These are phyloP conservation scores for Aphelenchoides avenae DNA, from an alignment of 1,140 invertebrate genomes.

Conservation along the genomic window DNA sequence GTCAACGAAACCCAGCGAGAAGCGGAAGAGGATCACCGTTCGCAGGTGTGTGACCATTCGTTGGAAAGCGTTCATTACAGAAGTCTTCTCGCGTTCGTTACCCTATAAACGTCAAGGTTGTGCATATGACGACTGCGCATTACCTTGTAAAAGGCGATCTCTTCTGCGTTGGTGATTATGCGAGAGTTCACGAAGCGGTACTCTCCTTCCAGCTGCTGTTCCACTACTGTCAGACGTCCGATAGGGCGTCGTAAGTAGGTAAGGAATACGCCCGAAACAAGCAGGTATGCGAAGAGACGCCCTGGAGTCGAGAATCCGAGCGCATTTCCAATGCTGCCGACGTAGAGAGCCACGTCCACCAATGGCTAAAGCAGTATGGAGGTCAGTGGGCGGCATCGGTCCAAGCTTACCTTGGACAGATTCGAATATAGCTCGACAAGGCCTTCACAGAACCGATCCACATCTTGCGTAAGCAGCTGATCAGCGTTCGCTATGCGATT, in stretches of 20 bases:
- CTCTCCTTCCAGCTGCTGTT: constrained; percentile 94
- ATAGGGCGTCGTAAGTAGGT: constrained; percentile 72
- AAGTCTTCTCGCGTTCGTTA: constrained; percentile 79
- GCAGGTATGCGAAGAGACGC: constrained; percentile 61
- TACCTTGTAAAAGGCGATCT: constrained; percentile 87
- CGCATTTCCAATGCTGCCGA: constrained; percentile 78
- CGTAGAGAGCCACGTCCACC: constrained; percentile 86
- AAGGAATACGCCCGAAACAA: constrained; percentile 47
- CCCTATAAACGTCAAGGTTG: constrained; percentile 62
- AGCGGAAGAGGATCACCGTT: constrained; percentile 82
- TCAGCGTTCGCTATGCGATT: constrained; percentile 78
- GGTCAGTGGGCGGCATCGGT: background rate
- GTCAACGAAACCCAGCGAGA: constrained; percentile 86
- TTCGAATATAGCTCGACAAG: constrained; percentile 92
- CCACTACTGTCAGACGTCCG: constrained; percentile 80
- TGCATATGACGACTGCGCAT: background rate
- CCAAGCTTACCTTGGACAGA: constrained; percentile 73
- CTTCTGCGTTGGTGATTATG: constrained; percentile 93
- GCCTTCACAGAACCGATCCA: constrained; percentile 93
- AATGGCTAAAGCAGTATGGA: constrained; percentile 67
- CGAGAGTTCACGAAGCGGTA: constrained; percentile 92
- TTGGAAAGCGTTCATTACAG: constrained; percentile 78
- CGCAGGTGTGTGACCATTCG: constrained; percentile 81
- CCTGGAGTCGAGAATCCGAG: constrained; percentile 70
- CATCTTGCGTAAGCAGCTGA: constrained; percentile 88